phyloP scores from a whole-genome alignment of 53 echinoderm and acorn worm species.

The Arbacia lixula region DNA sequence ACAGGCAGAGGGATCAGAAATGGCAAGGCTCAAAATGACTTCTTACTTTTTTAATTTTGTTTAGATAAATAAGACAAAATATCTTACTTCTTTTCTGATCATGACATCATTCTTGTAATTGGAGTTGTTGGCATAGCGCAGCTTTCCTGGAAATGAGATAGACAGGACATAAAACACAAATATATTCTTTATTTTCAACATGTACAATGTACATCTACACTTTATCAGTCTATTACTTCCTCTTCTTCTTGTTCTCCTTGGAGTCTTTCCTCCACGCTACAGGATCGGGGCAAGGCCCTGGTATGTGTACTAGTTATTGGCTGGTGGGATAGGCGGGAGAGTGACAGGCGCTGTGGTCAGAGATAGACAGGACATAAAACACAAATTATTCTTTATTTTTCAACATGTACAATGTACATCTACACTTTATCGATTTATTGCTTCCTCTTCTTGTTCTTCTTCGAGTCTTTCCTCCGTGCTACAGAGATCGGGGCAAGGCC shows the following conservation, averaged over 20 bases:
- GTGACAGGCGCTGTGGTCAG: no score
- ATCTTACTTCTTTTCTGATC: constrained; percentile 98
- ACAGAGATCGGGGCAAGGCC: no score
- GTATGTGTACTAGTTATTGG: no score
- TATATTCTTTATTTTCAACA: no score
- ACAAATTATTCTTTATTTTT: no score
- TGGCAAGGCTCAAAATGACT: no score
- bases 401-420: not conserved
- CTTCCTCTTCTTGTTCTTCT: not conserved
- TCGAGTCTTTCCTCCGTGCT: not conserved
- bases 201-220: not conserved
- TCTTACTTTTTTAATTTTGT: no score
- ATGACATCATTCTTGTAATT: constrained; percentile 99
- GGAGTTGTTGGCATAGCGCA: constrained; percentile 98
- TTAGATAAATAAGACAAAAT: not conserved
- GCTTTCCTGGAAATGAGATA: constrained; percentile 73
- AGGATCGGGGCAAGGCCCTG: no score
- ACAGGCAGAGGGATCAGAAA: no score
- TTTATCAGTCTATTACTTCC: not conserved
- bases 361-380: not conserved
- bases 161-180: not conserved
- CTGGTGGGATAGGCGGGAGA: no score
- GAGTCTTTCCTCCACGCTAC: not conserved
- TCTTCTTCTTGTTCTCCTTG: not conserved
- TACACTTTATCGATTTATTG: not conserved